Evolutionary conservation across 2,797 vertebrate species (phyloP).

Genomic region (Neosilurus mollespiculum): DNA sequence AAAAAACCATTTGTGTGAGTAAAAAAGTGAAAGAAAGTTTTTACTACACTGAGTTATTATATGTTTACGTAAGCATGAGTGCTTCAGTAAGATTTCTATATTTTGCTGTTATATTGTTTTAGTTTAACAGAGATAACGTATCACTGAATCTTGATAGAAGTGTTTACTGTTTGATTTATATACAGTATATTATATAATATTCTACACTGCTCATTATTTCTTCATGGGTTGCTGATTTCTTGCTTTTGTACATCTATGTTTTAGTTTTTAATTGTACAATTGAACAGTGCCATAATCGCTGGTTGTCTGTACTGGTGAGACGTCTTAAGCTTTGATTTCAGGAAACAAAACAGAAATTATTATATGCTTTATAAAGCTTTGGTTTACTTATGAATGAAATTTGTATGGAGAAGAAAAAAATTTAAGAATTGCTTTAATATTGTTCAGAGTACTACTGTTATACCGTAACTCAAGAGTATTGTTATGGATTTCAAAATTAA

Average conservation of each 20-base stretch:
- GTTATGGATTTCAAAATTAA: conserved; percentile 43
- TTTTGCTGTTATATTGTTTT: conserved; percentile 43
- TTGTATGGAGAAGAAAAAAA: conserved; percentile 37
- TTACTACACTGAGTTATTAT: conserved; percentile 15
- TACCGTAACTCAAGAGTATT: conserved; percentile 36
- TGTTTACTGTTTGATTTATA: conserved; percentile 32
- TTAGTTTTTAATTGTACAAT: conserved; percentile 23
- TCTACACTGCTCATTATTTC: conserved; percentile 9
- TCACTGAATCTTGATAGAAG: conserved; percentile 20
- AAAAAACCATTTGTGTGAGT: neutral
- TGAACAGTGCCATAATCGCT: conserved; percentile 46
- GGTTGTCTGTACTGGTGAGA: conserved; percentile 43
- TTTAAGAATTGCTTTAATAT: conserved; percentile 37
- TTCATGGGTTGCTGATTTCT: neutral
- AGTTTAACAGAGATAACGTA: conserved; percentile 22
- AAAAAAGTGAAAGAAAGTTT: conserved; percentile 9
- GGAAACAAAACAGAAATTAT: conserved; percentile 41
- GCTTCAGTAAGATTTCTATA: conserved; percentile 33
- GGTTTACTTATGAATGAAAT: conserved; percentile 38
- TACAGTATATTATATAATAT: neutral
- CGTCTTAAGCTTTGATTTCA: conserved; percentile 45
- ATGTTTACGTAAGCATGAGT: conserved; percentile 39
- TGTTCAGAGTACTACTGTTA: conserved; percentile 29
- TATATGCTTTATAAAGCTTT: conserved; percentile 21
- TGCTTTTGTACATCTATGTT: conserved; percentile 29